Percentiles rank a stretch among this genome's conserved stretches.
phyloP scores from a whole-genome alignment of 2,113 vertebrate genomes.

The Xenus cinereus region DNA sequence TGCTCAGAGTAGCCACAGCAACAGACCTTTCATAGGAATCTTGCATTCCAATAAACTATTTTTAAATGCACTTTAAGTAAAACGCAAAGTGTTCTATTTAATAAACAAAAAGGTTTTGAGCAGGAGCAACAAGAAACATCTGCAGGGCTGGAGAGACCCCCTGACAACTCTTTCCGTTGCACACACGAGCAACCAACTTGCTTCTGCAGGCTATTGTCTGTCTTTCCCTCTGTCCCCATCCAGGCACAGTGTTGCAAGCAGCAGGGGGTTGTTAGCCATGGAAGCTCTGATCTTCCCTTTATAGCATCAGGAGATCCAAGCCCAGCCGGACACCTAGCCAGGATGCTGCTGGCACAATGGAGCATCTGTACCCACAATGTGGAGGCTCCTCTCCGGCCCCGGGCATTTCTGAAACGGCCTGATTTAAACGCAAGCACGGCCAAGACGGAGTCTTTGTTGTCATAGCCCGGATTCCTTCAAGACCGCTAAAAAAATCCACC shows the following conservation, averaged over 20 bases:
- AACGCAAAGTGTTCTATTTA: background rate
- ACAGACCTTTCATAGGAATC: background rate
- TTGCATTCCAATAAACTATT: background rate
- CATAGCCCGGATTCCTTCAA: conserved; percentile 23
- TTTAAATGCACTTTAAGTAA: background rate
- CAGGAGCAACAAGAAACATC: background rate
- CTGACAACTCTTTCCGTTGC: background rate
- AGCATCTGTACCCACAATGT: background rate
- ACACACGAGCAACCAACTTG: background rate
- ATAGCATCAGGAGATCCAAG: background rate
- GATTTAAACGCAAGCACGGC: background rate
- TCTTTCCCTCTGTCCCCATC: background rate
- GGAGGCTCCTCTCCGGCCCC: background rate
- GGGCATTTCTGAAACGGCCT: background rate
- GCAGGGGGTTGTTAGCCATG: background rate
- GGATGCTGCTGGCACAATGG: conserved; percentile 16
- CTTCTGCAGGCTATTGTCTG: conserved; percentile 51
- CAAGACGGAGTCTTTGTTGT: conserved; percentile 45
- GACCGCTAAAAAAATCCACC: background rate
- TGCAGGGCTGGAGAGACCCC: background rate
- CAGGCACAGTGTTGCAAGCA: background rate
- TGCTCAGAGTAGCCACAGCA: background rate
- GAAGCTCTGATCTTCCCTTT: background rate
- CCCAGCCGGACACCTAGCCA: background rate
- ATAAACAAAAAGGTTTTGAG: background rate